Base-by-base conservation (phyloP, 2,888 invertebrate species). In the Ophion ventricosus region DNA sequence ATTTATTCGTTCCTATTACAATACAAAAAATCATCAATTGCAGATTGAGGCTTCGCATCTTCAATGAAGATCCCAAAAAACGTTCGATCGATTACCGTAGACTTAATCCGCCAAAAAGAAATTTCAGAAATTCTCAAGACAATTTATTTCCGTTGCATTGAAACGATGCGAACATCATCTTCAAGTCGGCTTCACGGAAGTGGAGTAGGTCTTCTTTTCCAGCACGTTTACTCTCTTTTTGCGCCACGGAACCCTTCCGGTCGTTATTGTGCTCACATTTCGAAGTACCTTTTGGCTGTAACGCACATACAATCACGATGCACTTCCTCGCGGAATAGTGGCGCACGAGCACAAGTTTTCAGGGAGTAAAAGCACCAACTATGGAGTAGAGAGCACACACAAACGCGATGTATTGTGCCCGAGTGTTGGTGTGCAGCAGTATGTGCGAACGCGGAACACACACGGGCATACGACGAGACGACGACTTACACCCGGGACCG, bases 401-500 rank as follows among this genome's bases (percentile, higher is more conserved):
- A 54, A 49, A 2, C 49, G 14, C 73, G 26, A 25, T 70, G 76
- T 66, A 79, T 72, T 66, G 54, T 74, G 43, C 49, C 29, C 40
- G 64, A 25, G n/a, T 40, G 69, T 63, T 17, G n/a, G 64, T 57
- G 26, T 49, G 26, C 23, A 29, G 26, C 23, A 29, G 23, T 49
- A 17, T 11, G 49, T 17, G 3, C 49, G 17, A 49, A 17, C 14
- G 14, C 49, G 49, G 4, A 17, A 23, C 56, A n/a, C 57, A 57
- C 64, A 73, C 20, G 64, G 56, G 59, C 76, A 64, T 49, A 40
- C 59, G 54, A 54, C 73, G 49, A 72, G 76, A 59, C 82, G 67
- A 79, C 79, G 82, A 80, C 74, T 73, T 74, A 74, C 76, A 80
- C 85, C 17, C 72, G 78, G 77, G 80, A 81, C 80, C 59, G 83